Base-by-base conservation (phyloP, 2,888 invertebrate species). In the Leptopterna dolabrata region DNA sequence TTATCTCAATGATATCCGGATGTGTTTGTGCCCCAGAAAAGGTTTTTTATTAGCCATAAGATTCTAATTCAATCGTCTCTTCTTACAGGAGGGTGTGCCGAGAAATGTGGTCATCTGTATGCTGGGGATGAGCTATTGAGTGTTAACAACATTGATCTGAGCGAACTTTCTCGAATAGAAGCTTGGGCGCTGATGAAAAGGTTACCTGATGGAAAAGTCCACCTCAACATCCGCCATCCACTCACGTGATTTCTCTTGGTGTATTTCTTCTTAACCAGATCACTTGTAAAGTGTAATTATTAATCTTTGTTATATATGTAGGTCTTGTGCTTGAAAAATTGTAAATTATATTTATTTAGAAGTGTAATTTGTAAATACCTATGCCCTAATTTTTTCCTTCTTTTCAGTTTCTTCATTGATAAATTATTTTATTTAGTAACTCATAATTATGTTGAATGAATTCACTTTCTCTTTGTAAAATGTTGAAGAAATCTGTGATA, bases 101-200 rank as follows among this genome's bases (percentile, higher is more conserved):
- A 97, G 91, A 97, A 97, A 93, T 95, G 95, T 91, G 96, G 96
- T 88, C 94, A 95, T 91, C 94, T 98, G 90, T 94, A 94, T 91
- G 96, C 96, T 90, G 97, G 97, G 85, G 98, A 98, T 91, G 96
- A 97, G 92, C 94, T 98, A 90, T 92, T 97, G 47, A 94, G 95
- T 90, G 96, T 98, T 84, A 97, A 97, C 90, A 96, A 95, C 84
- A 94, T 94, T 89, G 95, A 96, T 90, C 95, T 97, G 91, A 95
- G 95, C 89, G 94, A 94, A 88, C 95, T 97, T 94, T 96, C 97
- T n/a, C 95, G 98, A 91, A 97, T 97, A 90, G 97, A 98, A 92
- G 98, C 97, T 85, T 98, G 98, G 98, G 96, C 96, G 90, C 94
- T 96, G 88, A 95, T 98, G 93, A 98, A 98, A 92, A 96, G 96